phyloP scores from a whole-genome alignment of 2,888 invertebrate genomes.

The Exephanes ischioxanthus region DNA sequence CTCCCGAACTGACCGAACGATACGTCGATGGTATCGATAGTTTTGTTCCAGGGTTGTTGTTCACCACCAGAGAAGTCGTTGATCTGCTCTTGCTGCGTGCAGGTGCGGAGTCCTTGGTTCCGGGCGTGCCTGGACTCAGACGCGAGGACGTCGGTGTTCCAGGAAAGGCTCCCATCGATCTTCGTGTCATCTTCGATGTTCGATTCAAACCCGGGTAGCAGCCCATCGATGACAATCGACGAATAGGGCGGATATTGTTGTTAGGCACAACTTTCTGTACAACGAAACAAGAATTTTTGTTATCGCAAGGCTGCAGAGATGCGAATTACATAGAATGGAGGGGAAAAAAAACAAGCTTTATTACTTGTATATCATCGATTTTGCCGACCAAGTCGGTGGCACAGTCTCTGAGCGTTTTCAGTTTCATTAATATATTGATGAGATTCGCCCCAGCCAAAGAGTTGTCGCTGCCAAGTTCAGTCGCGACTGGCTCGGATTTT shows the following conservation, averaged over 20 bases:
- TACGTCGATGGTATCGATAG: constrained; percentile 37
- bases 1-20: constrained; percentile 53
- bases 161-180: constrained; percentile 53
- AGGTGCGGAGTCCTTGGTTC: constrained; percentile 27
- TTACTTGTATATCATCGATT: constrained; percentile 66
- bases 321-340: background rate
- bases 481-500: constrained; percentile 2
- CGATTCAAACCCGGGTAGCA: constrained; percentile 52
- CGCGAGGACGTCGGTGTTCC: constrained; percentile 73
- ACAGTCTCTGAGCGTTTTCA: constrained; percentile 62
- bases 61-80: background rate
- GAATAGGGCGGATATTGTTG: constrained; percentile 57
- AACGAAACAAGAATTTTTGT: background rate
- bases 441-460: constrained; percentile 8
- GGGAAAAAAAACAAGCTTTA: background rate
- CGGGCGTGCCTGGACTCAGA: constrained; percentile 44
- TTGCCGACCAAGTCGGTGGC: constrained; percentile 46
- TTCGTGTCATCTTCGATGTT: constrained; percentile 59
- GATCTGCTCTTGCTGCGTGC: constrained; percentile 42
- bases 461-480: background rate
- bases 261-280: constrained; percentile 65
- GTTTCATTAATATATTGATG: constrained; percentile 37
- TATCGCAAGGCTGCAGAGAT: background rate
- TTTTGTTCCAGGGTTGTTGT: constrained; percentile 32
- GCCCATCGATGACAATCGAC: constrained; percentile 69